Percentiles rank a stretch among this genome's conserved stretches.
phyloP scores from a whole-genome alignment of 2,797 vertebrate genomes.

The Eremophila alpestris region DNA sequence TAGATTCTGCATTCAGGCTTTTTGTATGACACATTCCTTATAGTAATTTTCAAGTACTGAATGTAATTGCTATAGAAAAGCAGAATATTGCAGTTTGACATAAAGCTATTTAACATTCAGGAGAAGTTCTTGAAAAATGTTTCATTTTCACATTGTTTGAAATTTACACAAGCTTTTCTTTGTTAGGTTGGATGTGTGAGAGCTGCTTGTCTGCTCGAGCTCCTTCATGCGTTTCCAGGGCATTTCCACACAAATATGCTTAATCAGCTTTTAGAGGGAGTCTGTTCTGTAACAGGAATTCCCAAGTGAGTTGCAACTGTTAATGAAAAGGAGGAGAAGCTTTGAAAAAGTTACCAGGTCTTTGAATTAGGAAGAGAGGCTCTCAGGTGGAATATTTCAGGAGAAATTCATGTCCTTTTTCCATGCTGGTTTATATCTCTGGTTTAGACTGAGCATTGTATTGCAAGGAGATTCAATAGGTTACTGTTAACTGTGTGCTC shows the following conservation, averaged over 20 bases:
- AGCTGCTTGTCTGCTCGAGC: neutral
- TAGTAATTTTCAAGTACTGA: neutral
- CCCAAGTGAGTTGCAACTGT: neutral
- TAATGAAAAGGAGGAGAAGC: neutral
- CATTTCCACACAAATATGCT: conserved; percentile 8
- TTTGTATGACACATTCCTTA: neutral
- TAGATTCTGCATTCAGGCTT: neutral
- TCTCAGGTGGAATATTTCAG: neutral
- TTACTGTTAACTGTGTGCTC: neutral
- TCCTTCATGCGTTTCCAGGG: conserved; percentile 35
- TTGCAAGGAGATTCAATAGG: neutral
- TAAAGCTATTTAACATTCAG: neutral
- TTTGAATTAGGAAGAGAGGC: neutral
- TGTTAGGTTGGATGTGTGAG: neutral
- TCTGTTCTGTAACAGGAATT: neutral
- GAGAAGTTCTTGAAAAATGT: neutral
- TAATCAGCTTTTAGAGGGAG: conserved; percentile 33
- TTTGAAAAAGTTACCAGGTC: neutral
- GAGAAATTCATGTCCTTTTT: neutral
- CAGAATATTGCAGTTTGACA: neutral
- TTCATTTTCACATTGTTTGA: neutral
- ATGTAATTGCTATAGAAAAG: neutral
- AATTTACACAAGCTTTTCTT: conserved; percentile 19
- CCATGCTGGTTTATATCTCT: neutral
- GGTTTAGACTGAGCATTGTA: neutral